Conservation (phyloP, 2,888 invertebrate species). For the Clistopyga incitator region DNA sequence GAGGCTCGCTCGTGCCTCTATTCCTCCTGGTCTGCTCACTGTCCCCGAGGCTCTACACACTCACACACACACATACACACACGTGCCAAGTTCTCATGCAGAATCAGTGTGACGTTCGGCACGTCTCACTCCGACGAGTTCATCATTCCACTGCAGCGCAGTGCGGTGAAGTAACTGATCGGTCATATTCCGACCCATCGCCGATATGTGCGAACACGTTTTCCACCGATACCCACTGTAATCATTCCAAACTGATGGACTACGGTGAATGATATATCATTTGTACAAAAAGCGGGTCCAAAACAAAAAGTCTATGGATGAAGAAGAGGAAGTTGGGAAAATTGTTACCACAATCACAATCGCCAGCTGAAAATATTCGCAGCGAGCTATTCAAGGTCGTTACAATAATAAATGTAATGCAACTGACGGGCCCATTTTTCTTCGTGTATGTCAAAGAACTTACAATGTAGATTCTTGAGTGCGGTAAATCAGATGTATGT, state of each 20-base stretch:
- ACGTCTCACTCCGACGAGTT: conserved; percentile 35
- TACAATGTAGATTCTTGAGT: not conserved
- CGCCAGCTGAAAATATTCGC: too few species aligned
- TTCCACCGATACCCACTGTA: not conserved
- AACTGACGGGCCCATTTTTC: not conserved
- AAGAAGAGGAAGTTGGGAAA: too few species aligned
- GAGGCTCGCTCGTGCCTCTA: conserved; percentile 45
- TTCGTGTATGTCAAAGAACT: not conserved
- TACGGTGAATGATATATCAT: not conserved
- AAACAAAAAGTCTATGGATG: not conserved
- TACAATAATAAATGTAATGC: too few species aligned
- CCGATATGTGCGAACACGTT: not conserved
- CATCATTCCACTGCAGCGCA: conserved; percentile 32
- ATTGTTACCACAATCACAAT: too few species aligned
- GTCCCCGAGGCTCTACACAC: conserved; percentile 21
- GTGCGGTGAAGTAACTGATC: conserved; percentile 54
- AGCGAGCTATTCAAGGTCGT: too few species aligned
- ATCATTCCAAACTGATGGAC: not conserved
- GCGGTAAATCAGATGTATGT: not conserved
- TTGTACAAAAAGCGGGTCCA: not conserved
- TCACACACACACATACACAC: conserved; percentile 15
- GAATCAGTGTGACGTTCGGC: conserved; percentile 54
- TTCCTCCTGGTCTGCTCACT: conserved; percentile 21
- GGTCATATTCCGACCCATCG: conserved; percentile 26
- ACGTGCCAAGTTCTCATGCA: conserved; percentile 52